These are phyloP conservation scores for Eupeodes latifasciatus DNA, from an alignment of 2,888 invertebrate species.

Conservation along the genomic window DNA sequence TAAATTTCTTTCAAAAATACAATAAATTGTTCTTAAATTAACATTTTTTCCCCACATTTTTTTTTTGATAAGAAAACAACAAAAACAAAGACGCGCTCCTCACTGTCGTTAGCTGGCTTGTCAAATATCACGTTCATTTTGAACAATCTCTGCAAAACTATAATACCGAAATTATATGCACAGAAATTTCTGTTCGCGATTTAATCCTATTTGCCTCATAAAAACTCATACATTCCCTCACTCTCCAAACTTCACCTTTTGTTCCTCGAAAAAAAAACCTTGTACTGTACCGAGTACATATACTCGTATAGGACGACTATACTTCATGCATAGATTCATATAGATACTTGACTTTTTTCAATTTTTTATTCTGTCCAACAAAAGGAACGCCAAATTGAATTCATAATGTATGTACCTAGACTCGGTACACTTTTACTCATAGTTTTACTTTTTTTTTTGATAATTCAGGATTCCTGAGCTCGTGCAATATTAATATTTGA, in stretches of 20 bases:
- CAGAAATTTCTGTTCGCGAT: conserved; percentile 38
- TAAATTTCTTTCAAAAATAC: too few relatives aligned
- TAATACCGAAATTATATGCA: conserved; percentile 63
- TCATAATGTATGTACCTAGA: conserved; percentile 50
- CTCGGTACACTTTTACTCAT: conserved; percentile 48
- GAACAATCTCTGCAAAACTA: conserved; percentile 60
- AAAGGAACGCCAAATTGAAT: conserved; percentile 68
- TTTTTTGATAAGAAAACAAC: neutral
- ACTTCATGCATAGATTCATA: neutral
- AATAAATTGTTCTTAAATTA: neutral
- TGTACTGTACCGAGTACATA: too few relatives aligned
- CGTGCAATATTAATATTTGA: conserved; percentile 72
- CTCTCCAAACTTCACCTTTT: conserved; percentile 54
- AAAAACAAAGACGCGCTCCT: neutral
- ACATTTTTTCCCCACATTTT: neutral
- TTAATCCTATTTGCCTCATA: conserved; percentile 68
- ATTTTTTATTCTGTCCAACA: conserved; percentile 51
- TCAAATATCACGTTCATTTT: conserved; percentile 49
- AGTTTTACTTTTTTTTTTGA: conserved; percentile 42
- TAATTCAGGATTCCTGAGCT: conserved; percentile 27
- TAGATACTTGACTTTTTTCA: conserved; percentile 30
- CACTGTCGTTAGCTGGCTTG: neutral
- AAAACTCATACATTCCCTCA: conserved; percentile 44
- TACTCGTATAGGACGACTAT: neutral
- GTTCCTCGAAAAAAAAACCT: conserved; percentile 25